Conservation (phyloP, 2,113 vertebrate genomes). For the Protobothrops flavoviridis region DNA sequence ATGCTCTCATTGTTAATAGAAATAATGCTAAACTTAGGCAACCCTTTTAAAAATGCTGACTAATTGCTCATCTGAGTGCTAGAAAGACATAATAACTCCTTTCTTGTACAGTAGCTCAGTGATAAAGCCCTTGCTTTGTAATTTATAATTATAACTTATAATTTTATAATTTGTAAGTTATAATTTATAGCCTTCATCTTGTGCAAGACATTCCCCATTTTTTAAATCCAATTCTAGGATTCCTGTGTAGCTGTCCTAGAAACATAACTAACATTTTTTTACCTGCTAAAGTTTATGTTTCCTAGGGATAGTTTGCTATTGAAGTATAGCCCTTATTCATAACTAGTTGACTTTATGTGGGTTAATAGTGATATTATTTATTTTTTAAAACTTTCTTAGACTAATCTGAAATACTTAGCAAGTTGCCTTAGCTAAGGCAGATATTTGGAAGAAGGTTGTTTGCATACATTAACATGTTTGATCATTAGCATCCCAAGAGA, state of each 20-base stretch:
- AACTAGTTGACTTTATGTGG: not conserved
- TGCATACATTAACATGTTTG: not conserved
- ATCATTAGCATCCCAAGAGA: not conserved
- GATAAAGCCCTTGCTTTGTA: not conserved
- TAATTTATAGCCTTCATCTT: not conserved
- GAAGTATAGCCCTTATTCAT: not conserved
- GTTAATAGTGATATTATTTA: not conserved
- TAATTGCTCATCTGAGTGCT: not conserved
- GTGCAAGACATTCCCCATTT: not conserved
- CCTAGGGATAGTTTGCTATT: not conserved
- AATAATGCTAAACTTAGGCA: constrained; percentile 2
- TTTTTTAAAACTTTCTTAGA: not conserved
- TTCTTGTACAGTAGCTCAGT: not conserved
- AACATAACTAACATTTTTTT: not conserved
- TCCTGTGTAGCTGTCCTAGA: not conserved
- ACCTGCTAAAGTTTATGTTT: not conserved
- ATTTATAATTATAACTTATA: too few relatives aligned
- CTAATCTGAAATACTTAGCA: not conserved
- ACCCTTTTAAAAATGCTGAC: constrained; percentile 9
- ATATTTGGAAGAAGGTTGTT: not conserved
- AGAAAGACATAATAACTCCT: not conserved
- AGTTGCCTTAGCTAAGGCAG: not conserved
- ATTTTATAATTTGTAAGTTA: not conserved
- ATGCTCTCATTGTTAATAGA: constrained; percentile 7
- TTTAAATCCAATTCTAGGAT: not conserved